Evolutionary conservation across 1,140 invertebrate genomes (phyloP), one percentile per base, ranked within the genome.

Genomic region (Platorchestia sp.): DNA sequence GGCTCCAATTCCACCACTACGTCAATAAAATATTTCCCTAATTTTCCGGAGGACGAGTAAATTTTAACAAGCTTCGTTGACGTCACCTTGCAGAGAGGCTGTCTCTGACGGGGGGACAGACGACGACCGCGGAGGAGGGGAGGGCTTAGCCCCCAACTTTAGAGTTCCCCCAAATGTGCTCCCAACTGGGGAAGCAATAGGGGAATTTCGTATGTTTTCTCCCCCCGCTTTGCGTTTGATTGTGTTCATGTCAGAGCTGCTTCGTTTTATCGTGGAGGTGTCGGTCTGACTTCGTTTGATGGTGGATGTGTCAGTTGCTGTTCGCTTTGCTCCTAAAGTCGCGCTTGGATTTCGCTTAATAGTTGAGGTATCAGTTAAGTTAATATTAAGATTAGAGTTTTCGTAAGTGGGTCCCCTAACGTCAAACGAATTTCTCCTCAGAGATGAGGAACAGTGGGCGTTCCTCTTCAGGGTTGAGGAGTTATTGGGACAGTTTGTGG

Each of bases 71-170:
- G 87, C 43, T 14, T 89, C 87, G 87, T 89, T 89, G 5, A 89
- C 43, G 45, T 93, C 91, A 5, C 91, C 91, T 44, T 45, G 43
- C 6, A 93, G 91, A 7, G 91, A 93, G 36, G 45, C 45, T 10
- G 91, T 93, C 44, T 93, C 91, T 22, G 91, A 93, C 41, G 91
- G 91, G 40, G 91, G 91, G 45, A 93, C 91, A 19, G 91, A 93
- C 10, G 91, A 93, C 5, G 91, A 93, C 45, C 91, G 43, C 0
- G 91, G 91, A 7, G 91, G 91, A 14, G 91, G 91, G 0, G 91
- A 93, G 0, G 91, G 91, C n/a, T 93, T 93, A 19, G 22, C 22
- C 10, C 91, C 91, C 10, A 93, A 40, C 45, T 93, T 93, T 16
- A 93, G 10, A 27, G 43, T 93, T 47, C 91, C 91, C 45, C 43